Base-by-base conservation (phyloP, 1,140 invertebrate genomes). In the Melanaphis sacchari region DNA sequence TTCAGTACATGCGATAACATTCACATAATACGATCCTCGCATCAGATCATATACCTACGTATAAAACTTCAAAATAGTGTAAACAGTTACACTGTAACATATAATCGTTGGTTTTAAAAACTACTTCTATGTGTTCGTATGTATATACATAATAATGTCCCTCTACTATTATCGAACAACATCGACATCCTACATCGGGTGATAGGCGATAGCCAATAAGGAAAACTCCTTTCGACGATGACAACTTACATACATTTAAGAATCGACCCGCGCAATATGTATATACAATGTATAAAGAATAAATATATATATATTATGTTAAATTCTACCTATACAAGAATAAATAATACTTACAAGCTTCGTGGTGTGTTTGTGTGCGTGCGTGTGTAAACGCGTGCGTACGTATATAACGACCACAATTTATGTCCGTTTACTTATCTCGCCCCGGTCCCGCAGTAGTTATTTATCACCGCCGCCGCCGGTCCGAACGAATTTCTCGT, bases 351-450 rank as follows among this genome's bases (percentile, higher is more conserved):
- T 2, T 82, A 82, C 38, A 36, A 36, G 18, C 46, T 24, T 21
- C 15, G n/a, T 36, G 46, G 3, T 36, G 31, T 49, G n/a, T 36
- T 7, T 46, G 41, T 21, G 76, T 38, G 22, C 26, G 26, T 59
- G 52, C 31, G 59, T 66, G 59, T n/a, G 59, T n/a, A n/a, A n/a
- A 59, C 52, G 36, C 22, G 22, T 59, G 40, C 89, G 59, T 76
- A n/a, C 59, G n/a, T 76, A 21, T 15, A 76, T 76, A 76, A 76
- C 59, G 59, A 76, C 59, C 59, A 66, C 54, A 91, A 66, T 91
- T 91, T 81, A 91, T 81, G 66, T 81, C 90, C 41, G 40, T 91
- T 46, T 43, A 91, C 59, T 76, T 76, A 76, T 76, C 59, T 76
- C 59, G 31, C 59, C 59, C 59, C 11, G 31, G 59, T 31, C 59